These are phyloP conservation scores for Luffia ferchaultella DNA, from an alignment of 2,888 invertebrate genomes.

Conservation along the genomic window DNA sequence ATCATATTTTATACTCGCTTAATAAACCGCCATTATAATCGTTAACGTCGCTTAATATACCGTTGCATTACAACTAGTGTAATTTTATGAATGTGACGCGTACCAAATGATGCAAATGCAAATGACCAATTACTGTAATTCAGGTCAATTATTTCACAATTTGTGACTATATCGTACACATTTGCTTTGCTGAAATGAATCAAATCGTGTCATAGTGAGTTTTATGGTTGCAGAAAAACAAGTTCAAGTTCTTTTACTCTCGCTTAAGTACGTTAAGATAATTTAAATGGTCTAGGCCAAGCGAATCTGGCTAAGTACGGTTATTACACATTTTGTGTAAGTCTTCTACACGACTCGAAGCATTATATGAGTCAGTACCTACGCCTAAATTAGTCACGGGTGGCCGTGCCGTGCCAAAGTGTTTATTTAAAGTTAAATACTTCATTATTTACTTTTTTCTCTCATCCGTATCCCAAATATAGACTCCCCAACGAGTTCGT, in stretches of 20 bases:
- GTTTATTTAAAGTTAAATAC: background rate
- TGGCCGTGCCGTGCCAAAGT: background rate
- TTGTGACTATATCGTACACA: background rate
- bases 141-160: background rate
- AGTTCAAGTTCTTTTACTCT: too few species aligned
- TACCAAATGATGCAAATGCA: background rate
- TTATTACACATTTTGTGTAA: too few species aligned
- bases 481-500: background rate
- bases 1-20: too few species aligned
- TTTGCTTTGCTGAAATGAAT: background rate
- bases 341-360: too few species aligned
- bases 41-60: too few species aligned
- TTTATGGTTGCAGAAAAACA: too few species aligned
- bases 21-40: too few species aligned
- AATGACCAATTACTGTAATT: background rate
- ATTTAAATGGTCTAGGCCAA: too few species aligned
- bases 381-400: background rate
- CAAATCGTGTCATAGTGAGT: background rate
- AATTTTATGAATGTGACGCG: background rate
- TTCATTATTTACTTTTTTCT: background rate
- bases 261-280: too few species aligned
- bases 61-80: background rate
- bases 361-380: too few species aligned
- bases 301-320: too few species aligned
- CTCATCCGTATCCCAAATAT: background rate